phyloP scores from a whole-genome alignment of 2,888 invertebrate species.

The Sminthurides aquaticus region DNA sequence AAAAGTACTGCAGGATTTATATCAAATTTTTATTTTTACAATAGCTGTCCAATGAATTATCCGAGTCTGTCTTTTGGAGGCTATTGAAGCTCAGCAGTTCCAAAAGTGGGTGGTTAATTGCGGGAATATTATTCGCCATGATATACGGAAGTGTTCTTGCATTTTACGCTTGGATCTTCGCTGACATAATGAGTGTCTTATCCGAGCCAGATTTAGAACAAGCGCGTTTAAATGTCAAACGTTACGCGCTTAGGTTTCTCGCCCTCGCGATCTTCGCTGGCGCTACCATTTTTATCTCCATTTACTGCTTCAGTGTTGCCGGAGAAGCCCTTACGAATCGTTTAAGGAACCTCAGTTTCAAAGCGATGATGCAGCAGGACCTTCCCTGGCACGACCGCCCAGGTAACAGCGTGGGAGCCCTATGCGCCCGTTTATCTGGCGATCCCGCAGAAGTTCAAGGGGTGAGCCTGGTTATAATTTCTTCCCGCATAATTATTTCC shows the following conservation, averaged over 20 bases:
- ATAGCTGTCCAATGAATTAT: slow-evolving; percentile 2
- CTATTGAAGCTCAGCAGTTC: slow-evolving; percentile 61
- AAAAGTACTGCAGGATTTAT: no score
- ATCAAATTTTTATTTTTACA: no score
- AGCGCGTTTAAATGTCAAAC: slow-evolving; percentile 29
- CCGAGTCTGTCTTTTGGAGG: no score
- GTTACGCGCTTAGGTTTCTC: slow-evolving; percentile 45
- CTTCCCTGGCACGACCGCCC: slow-evolving; percentile 57
- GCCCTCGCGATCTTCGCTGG: slow-evolving; percentile 45
- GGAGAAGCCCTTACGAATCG: slow-evolving; percentile 72
- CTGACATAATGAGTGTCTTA: slow-evolving; percentile 62
- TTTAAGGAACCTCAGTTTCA: slow-evolving; percentile 60
- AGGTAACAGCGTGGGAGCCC: slow-evolving; percentile 64
- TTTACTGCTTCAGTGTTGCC: slow-evolving; percentile 65
- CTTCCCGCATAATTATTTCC: neutral
- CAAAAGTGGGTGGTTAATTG: slow-evolving; percentile 61
- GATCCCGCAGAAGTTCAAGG: slow-evolving; percentile 74
- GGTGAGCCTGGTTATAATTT: slow-evolving; percentile 49
- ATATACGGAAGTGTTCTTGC: slow-evolving; percentile 66
- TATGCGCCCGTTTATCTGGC: slow-evolving; percentile 65
- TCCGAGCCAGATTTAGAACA: slow-evolving; percentile 38
- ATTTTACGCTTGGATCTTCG: slow-evolving; percentile 66
- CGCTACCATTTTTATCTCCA: slow-evolving; percentile 47
- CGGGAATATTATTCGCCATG: slow-evolving; percentile 58
- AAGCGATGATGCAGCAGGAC: slow-evolving; percentile 63